These are phyloP conservation scores for Acanthosepion esculentum DNA, from an alignment of 2,888 invertebrate genomes.

Conservation along the genomic window DNA sequence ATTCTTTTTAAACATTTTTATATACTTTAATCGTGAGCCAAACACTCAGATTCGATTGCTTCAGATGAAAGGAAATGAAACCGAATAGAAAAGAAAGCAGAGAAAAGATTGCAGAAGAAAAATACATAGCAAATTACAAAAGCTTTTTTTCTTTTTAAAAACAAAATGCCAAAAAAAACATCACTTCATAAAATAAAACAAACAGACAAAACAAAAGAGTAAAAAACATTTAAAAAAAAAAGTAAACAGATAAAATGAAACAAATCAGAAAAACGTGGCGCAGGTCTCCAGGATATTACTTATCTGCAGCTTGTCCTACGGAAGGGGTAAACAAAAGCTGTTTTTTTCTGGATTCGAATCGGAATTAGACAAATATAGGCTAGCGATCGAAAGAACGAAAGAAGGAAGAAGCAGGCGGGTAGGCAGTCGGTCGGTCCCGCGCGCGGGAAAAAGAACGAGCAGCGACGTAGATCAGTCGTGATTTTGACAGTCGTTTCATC, in stretches of 20 bases:
- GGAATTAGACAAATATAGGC: constrained; percentile 2
- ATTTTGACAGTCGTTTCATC: background rate
- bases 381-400: background rate
- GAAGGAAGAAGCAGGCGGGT: constrained; percentile 2
- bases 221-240: background rate
- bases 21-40: background rate
- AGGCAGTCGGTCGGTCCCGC: background rate
- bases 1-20: background rate
- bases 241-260: background rate
- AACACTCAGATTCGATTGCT: background rate
- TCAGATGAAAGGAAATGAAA: constrained; percentile 33
- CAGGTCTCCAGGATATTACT: constrained; percentile 33
- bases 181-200: background rate
- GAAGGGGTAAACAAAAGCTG: background rate
- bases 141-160: background rate
- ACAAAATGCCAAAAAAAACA: background rate
- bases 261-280: background rate
- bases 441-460: background rate
- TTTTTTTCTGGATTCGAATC: constrained; percentile 23
- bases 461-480: background rate
- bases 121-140: background rate
- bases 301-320: background rate
- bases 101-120: background rate
- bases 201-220: background rate
- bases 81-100: background rate